Base-by-base conservation (phyloP, 2,113 vertebrate species). In the Cavia aperea region DNA sequence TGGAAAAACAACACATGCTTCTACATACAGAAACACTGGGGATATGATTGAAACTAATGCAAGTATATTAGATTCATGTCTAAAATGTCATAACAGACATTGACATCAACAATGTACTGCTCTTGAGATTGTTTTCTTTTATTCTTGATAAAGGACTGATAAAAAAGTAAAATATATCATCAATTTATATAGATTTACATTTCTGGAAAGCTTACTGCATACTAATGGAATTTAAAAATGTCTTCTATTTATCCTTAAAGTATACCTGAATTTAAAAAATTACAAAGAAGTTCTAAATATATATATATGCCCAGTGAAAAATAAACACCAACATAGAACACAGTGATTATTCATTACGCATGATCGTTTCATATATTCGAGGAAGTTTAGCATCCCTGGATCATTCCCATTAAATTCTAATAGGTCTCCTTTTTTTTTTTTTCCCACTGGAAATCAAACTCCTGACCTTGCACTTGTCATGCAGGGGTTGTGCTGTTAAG, bases 91-190 rank as follows among this genome's bases (percentile, higher is more conserved):
- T 75, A 87, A 81, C 8, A 87, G n/a, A 5, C 24, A 79, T 70
- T 81, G 54, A 5, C 10, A 66, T 81, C 51, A 60, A 29, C 81
- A 11, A 73, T 83, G 56, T 89, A 36, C 5, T 94, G 92, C 87
- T 66, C 70, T 92, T 87, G 33, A 72, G 81, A 78, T 75, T 10
- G 24, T 79, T 93, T 92, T 84, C 12, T 72, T 84, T 92, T 62
- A 46, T 83, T 85, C 43, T 89, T 81, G 31, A 29, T 70, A 86
- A 91, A 91, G 24, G 83, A 89, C 26, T 81, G 63, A 29, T 75
- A 49, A 77, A 86, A 93, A 82, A 93, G 31, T 43, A 86, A 13
- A 93, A 19, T 79, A 83, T 81, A 68, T 24, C 29, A 56, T 49
- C 16, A 85, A 66, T 82, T 82, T 75, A 81, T 2, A 7, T 63